Evolutionary conservation across 2,888 invertebrate species (phyloP), one percentile per base, ranked within the genome.

Genomic region (Hyppa rectilinea): DNA sequence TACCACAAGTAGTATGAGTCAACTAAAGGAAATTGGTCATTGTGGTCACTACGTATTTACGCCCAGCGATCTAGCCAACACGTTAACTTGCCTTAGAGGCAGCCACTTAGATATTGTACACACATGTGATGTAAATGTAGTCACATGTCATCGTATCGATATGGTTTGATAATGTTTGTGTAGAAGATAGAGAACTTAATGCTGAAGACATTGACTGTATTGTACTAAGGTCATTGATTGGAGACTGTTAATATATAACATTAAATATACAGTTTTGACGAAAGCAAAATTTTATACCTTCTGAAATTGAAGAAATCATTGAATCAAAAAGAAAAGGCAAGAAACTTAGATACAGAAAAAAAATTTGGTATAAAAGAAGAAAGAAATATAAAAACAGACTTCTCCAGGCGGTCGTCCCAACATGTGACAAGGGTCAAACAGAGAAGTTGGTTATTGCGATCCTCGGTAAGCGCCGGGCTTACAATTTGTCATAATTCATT

Each of bases 21-120:
- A 79, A 79, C 78, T 81, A 81, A 71, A 79, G 78, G 78, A 79
- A 81, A 79, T 79, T 81, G 81, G 72, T 79, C 78, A 79, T 79
- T 79, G 78, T 79, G 81, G 78, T 79, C 78, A 71, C 71, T 71
- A 77, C 56, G 78, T 81, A 77, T 79, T 79, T 79, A 79, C 78
- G 81, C 61, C 71, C 67, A 77, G 78, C 43, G 71, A 79, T 79
- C 78, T 71, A 81, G 38, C 71, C 66, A 64, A 81, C 71, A 60
- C 77, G 77, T 75, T 78, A 38, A 80, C 71, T 66, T 71, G 78
- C 81, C 78, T 67, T 61, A 38, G 81, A 81, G 63, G 56, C 40
- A 50, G 29, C 80, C 81, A 75, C 59, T 80, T 77, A 71, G 71
- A 71, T 31, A 78, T 58, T 58, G 76, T 80, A 62, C 61, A 71